Evolutionary conservation across 2,113 vertebrate species (phyloP).

Genomic region (Prietella phreatophila): DNA sequence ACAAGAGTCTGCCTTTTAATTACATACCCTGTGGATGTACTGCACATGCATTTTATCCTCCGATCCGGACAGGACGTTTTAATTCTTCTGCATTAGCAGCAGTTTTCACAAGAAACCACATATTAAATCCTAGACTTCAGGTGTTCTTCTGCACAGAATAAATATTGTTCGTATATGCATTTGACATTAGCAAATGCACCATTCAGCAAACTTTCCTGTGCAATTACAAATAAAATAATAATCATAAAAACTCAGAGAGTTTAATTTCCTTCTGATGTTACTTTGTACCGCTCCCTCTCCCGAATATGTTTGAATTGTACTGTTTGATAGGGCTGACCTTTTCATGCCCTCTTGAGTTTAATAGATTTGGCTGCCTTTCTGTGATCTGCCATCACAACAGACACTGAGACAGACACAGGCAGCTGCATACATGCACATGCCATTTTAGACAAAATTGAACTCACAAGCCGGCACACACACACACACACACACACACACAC

Average conservation of each 20-base stretch:
- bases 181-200: not conserved
- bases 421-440: slow-evolving; percentile 26
- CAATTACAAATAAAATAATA: slow-evolving; percentile 8
- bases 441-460: slow-evolving; percentile 7
- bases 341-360: slow-evolving; percentile 45
- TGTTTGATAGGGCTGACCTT: slow-evolving; percentile 49
- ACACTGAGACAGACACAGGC: slow-evolving; percentile 31
- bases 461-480: not conserved
- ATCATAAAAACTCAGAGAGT: not conserved
- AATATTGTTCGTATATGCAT: not conserved
- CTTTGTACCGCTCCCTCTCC: not conserved
- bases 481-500: not conserved
- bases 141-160: slow-evolving; percentile 1
- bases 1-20: no score
- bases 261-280: slow-evolving; percentile 7
- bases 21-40: no score
- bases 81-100: not conserved
- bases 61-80: no score
- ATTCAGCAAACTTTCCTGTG: slow-evolving; percentile 1
- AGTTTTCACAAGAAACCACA: not conserved
- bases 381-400: slow-evolving; percentile 39
- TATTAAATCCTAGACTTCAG: not conserved
- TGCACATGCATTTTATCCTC: no score
- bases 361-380: slow-evolving; percentile 49
- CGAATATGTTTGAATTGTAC: slow-evolving; percentile 36